Evolutionary conservation across 2,797 vertebrate genomes (phyloP).

Genomic region (Masticophis lateralis): DNA sequence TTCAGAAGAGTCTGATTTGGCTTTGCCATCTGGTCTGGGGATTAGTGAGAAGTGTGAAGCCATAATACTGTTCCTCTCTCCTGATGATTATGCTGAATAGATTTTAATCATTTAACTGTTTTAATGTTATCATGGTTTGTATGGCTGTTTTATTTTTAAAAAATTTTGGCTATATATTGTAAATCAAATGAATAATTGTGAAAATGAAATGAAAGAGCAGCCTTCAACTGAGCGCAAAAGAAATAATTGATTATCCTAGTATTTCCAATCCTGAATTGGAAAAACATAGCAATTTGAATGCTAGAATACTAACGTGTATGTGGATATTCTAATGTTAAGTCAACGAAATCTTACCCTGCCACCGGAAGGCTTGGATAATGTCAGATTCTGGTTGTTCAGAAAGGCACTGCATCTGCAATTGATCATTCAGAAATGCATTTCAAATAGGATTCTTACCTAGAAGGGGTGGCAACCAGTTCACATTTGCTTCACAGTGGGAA

Average conservation of each 20-base stretch:
- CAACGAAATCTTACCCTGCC: neutral
- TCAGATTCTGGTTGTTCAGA: neutral
- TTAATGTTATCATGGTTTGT: neutral
- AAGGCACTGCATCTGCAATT: neutral
- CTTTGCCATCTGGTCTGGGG: neutral
- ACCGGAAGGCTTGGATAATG: neutral
- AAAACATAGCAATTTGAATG: neutral
- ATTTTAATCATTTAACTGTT: neutral
- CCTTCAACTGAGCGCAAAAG: neutral
- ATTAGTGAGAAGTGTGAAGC: neutral
- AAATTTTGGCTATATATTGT: neutral
- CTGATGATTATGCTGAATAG: neutral
- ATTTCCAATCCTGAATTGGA: neutral
- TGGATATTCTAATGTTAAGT: neutral
- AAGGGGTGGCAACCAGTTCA: conserved; percentile 95
- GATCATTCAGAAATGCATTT: neutral
- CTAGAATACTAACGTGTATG: neutral
- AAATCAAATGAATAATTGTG: neutral
- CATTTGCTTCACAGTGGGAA: conserved; percentile 94
- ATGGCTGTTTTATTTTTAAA: neutral
- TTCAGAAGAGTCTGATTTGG: neutral
- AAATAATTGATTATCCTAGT: neutral
- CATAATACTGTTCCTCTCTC: neutral
- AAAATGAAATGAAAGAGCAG: neutral
- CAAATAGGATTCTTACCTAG: conserved; percentile 75